These are phyloP conservation scores for Lanius collurio DNA, from an alignment of 2,113 vertebrate species.

Conservation along the genomic window DNA sequence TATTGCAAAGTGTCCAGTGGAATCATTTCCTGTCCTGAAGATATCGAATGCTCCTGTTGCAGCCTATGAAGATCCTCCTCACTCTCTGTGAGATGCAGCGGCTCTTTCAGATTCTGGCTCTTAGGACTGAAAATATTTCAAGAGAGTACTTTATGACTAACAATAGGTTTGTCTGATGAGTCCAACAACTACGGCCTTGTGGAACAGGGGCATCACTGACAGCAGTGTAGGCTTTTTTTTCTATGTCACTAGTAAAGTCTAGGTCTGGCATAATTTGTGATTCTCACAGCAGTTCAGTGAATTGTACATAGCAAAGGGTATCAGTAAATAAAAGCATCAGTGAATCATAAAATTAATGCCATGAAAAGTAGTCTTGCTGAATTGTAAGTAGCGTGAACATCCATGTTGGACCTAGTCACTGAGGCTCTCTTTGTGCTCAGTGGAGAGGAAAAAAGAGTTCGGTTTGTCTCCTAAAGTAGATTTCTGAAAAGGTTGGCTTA, in stretches of 20 bases:
- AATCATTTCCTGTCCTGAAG: not conserved
- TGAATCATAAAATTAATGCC: not conserved
- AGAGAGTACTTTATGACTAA: not conserved
- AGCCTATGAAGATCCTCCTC: not conserved
- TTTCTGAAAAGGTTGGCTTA: not conserved
- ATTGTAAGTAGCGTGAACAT: not conserved
- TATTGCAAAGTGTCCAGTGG: not conserved
- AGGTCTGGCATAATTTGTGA: not conserved
- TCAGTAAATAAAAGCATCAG: not conserved
- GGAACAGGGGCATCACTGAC: not conserved
- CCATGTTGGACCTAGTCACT: not conserved
- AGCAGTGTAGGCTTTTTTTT: not conserved
- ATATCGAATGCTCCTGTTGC: fast-evolving
- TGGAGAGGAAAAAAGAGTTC: not conserved
- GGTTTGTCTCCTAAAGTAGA: not conserved
- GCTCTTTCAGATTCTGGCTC: not conserved
- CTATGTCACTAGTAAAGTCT: not conserved
- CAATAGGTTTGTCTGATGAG: not conserved
- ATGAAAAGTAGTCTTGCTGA: not conserved
- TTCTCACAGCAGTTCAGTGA: not conserved
- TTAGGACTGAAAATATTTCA: not conserved
- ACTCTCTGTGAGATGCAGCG: not conserved
- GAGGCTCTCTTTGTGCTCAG: not conserved
- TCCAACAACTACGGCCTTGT: not conserved
- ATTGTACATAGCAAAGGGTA: not conserved